Base-by-base conservation (phyloP, 1,140 invertebrate species). In the Heliconius hewitsoni region DNA sequence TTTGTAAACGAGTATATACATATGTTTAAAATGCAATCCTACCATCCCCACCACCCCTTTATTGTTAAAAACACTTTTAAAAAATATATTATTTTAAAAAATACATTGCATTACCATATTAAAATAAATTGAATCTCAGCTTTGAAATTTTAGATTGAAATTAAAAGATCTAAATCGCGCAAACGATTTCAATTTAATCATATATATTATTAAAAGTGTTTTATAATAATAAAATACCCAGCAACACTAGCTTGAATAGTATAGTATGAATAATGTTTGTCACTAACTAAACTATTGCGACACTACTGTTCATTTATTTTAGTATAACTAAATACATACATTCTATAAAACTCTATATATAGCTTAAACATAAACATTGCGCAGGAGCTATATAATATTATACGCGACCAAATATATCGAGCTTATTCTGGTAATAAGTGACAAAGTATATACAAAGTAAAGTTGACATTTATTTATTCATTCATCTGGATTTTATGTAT, bases 21-120 rank as follows among this genome's bases (percentile, higher is more conserved):
- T 74, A 57, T 81, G 46, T 74, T 75, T 37, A 27, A 60, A 57
- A 80, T 76, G 52, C n/a, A 23, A 57, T 3, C n/a, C 52, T 73
- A 37, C 27, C 11, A 34, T 73, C 27, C 78, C 27, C 27, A 79
- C 60, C 55, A 80, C 13, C 74, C 74, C 30, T 70, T 46, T 30
- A 72, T 60, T 50, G n/a, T 72, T 75, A 78, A 71, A 73, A 80
- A 80, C 79, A 80, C 74, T 80, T 80, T 80, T 80, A 76, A 76
- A 71, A 77, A 77, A 39, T 23, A 16, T 42, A 9, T 42, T 57
- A 52, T 52, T 52, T 52, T 52, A 52, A 52, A 50, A 18, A 52
- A 19, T 52, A 52, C 50, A 18, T 52, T 50, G 8, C 11, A 50
- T 50, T 13, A 50, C 0, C 46, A 50, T 50, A 16, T 16, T 52